Evolutionary conservation across 1,140 invertebrate genomes (phyloP).

Genomic region (Calliphora vicina): DNA sequence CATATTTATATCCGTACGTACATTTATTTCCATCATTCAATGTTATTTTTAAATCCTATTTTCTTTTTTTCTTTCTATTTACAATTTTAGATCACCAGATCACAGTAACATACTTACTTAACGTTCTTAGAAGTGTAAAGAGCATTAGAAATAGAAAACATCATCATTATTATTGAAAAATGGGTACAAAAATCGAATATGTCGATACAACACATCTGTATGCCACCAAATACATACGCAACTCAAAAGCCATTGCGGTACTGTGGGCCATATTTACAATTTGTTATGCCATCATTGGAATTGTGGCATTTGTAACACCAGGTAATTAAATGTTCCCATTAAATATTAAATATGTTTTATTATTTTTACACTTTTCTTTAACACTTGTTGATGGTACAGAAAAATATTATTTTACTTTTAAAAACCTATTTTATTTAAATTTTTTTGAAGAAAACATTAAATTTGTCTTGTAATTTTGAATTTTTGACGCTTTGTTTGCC

Average conservation of each 20-base stretch:
- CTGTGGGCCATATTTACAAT: slow-evolving; percentile 97
- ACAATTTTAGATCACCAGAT: not conserved
- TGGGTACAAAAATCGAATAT: slow-evolving; percentile 91
- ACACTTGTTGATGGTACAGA: not conserved
- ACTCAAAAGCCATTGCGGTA: slow-evolving; percentile 95
- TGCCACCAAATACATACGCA: slow-evolving; percentile 91
- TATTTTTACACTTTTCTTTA: not conserved
- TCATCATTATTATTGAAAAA: slow-evolving; percentile 60
- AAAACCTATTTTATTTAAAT: not conserved
- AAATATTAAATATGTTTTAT: no score
- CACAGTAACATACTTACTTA: no score
- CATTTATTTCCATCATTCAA: no score
- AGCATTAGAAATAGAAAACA: not conserved
- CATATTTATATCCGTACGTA: no score
- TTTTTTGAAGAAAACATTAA: no score
- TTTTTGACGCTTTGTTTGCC: no score
- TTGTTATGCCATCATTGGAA: slow-evolving; percentile 94
- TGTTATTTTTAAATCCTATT: not conserved
- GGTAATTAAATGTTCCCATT: slow-evolving; percentile 45
- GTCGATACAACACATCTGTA: slow-evolving; percentile 88
- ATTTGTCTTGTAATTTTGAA: no score
- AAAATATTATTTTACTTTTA: no score
- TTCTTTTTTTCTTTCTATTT: slow-evolving; percentile 10
- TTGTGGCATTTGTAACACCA: slow-evolving; percentile 94
- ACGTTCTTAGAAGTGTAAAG: not conserved